Evolutionary conservation across 2,888 invertebrate genomes (phyloP).

Genomic region (Deroplatys truncata): DNA sequence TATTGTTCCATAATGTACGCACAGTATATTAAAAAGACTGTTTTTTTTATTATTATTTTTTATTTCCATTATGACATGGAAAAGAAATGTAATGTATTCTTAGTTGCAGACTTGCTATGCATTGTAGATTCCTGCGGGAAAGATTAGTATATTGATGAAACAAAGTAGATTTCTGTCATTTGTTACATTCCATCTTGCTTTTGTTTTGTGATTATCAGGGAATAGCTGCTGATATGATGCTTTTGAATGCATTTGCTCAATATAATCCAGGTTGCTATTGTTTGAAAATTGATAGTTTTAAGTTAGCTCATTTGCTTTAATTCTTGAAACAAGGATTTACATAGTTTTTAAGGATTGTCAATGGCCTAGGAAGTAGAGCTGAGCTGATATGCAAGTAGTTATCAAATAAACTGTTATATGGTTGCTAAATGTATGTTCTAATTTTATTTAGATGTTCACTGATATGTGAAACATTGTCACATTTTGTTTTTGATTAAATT

Average conservation of each 20-base stretch:
- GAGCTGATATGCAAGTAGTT: neutral
- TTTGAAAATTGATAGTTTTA: neutral
- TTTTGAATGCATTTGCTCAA: slow-evolving; percentile 9
- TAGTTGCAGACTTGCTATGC: neutral
- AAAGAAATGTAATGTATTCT: neutral
- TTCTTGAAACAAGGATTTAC: neutral
- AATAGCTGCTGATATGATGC: neutral
- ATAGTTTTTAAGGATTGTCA: neutral
- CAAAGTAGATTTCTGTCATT: neutral
- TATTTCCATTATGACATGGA: neutral
- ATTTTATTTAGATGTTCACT: neutral
- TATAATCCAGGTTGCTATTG: neutral
- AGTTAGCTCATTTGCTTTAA: neutral
- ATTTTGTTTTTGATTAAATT: neutral
- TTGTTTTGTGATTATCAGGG: neutral
- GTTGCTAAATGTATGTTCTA: neutral
- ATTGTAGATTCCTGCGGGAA: neutral
- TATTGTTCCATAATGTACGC: neutral
- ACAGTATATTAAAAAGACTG: neutral
- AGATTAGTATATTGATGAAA: neutral
- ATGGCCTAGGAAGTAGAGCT: neutral
- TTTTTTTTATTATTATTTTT: neutral
- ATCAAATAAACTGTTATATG: neutral
- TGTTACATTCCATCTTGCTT: neutral
- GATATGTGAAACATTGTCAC: neutral